Percentiles rank a stretch among this genome's conserved stretches.
Conservation (phyloP, 2,113 vertebrate species). For the Marmota flaviventris region DNA sequence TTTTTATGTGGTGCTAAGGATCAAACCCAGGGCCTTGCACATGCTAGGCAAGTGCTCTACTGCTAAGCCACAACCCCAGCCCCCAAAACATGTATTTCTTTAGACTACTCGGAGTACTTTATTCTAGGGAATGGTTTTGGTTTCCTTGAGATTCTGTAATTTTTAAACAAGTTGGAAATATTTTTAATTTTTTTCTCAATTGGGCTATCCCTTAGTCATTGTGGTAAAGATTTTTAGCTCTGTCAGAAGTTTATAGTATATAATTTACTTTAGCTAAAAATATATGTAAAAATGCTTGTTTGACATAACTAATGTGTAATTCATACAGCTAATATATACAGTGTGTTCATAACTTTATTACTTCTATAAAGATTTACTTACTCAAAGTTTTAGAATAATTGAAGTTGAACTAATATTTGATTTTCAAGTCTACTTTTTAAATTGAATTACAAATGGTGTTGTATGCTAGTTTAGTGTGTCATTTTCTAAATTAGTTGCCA, state of each 20-base stretch:
- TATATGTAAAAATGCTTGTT: background rate
- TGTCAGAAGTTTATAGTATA: conserved; percentile 8
- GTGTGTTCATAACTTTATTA: background rate
- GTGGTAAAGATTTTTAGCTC: conserved; percentile 15
- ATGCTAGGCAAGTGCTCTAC: too few relatives aligned
- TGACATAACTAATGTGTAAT: background rate
- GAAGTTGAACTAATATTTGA: background rate
- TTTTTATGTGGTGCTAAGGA: too few relatives aligned
- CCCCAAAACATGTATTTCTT: background rate
- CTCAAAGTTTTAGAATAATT: background rate
- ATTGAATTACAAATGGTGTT: background rate
- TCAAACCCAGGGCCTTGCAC: too few relatives aligned
- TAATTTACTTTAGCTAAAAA: conserved; percentile 36
- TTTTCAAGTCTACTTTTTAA: background rate
- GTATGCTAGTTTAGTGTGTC: background rate
- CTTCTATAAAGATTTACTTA: background rate
- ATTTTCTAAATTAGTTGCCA: background rate
- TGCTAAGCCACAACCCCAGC: too few relatives aligned
- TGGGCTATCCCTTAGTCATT: background rate
- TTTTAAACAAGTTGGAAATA: conserved; percentile 25
- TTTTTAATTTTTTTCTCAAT: background rate
- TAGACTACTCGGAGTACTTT: background rate
- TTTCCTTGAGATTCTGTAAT: conserved; percentile 18
- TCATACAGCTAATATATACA: background rate
- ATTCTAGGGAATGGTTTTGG: background rate